A percentile compares a stretch with the other conserved stretches of the same genome.
Conservation (phyloP, 1,140 invertebrate genomes). For the Megalopta genalis region DNA sequence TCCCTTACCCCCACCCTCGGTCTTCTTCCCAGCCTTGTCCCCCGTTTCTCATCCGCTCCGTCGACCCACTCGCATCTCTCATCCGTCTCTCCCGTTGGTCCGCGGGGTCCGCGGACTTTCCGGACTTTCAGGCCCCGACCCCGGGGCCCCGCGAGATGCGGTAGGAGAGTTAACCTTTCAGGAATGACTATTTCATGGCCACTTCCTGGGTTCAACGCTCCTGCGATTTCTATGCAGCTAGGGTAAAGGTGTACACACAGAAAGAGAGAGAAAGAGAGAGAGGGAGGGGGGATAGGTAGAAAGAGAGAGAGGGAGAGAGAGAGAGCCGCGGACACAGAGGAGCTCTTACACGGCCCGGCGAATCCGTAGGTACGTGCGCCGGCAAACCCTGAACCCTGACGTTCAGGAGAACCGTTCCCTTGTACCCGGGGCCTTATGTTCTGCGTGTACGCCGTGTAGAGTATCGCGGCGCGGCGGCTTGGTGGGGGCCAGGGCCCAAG, state of each 20-base stretch:
- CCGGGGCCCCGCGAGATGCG: constrained; percentile 64
- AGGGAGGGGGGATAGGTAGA: too few relatives aligned
- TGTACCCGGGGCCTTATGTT: constrained; percentile 57
- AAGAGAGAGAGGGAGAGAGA: too few relatives aligned
- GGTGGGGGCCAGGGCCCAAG: constrained; percentile 43
- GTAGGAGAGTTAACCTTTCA: constrained; percentile 75
- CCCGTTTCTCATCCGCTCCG: constrained; percentile 19
- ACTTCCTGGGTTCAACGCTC: constrained; percentile 79
- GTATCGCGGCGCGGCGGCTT: constrained; percentile 12
- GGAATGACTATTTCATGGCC: constrained; percentile 78
- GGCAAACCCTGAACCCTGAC: constrained; percentile 58
- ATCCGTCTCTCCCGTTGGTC: constrained; percentile 55
- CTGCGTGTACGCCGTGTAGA: constrained; percentile 61
- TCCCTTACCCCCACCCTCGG: constrained; percentile 2
- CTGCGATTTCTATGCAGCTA: constrained; percentile 74
- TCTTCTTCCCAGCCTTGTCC: constrained; percentile 7
- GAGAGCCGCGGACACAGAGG: too few relatives aligned
- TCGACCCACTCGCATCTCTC: constrained; percentile 45
- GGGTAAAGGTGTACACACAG: constrained; percentile 49
- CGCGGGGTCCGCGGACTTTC: constrained; percentile 57
- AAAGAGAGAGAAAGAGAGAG: neutral
- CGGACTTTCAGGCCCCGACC: constrained; percentile 67
- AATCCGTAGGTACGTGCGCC: constrained; percentile 34
- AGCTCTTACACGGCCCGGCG: neutral
- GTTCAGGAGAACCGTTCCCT: constrained; percentile 59